Percentiles rank a stretch among this genome's conserved stretches.
phyloP scores from a whole-genome alignment of 2,113 vertebrate species.

The Corythaeola cristata region DNA sequence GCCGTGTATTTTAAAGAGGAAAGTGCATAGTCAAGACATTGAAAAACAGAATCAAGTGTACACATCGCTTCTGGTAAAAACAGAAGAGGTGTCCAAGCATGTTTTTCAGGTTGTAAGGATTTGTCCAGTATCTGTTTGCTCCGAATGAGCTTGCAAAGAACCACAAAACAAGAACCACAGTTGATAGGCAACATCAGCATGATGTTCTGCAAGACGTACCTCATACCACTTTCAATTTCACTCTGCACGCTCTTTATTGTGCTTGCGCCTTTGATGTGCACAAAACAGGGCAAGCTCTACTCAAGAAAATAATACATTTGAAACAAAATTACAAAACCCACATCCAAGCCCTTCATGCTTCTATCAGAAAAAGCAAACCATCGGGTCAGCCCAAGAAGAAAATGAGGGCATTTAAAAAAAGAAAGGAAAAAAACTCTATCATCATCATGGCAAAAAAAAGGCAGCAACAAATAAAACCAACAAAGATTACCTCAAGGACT shows the following conservation, averaged over 20 bases:
- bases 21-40: background rate
- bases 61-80: background rate
- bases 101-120: background rate
- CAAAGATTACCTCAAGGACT: background rate
- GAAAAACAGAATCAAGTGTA: background rate
- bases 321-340: background rate
- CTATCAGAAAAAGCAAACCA: background rate
- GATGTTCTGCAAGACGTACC: background rate
- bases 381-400: background rate
- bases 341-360: rapidly evolving
- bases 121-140: background rate
- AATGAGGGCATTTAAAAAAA: background rate
- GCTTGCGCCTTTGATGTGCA: background rate
- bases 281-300: background rate
- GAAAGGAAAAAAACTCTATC: background rate
- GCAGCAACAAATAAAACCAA: background rate
- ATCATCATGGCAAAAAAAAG: background rate
- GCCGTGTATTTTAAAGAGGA: background rate
- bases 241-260: background rate
- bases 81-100: background rate
- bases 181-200: background rate
- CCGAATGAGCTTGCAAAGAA: background rate
- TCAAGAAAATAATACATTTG: background rate
- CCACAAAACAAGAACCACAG: background rate
- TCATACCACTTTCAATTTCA: background rate